Conservation (phyloP, 2,113 vertebrate genomes). For the Tamias sibiricus region DNA sequence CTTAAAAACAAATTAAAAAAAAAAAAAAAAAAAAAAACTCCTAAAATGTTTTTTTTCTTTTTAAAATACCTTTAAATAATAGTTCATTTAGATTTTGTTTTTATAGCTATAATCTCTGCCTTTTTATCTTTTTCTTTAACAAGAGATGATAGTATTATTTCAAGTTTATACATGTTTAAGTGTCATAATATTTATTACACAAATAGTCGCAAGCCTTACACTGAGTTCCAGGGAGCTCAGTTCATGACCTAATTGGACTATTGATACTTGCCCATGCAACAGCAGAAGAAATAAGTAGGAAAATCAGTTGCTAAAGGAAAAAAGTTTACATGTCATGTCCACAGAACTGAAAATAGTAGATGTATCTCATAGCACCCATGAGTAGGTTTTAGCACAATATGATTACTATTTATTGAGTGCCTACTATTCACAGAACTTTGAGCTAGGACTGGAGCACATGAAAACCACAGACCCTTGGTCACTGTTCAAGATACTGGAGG, state of each 20-base stretch:
- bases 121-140: not conserved
- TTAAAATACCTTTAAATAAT: not conserved
- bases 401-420: not conserved
- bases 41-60: not conserved
- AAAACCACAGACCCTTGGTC: not conserved
- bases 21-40: not conserved
- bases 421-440: not conserved
- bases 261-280: fast-evolving
- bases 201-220: not conserved
- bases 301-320: not conserved
- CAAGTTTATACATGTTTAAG: not conserved
- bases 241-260: not conserved
- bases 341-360: not conserved
- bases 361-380: not conserved
- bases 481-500: not conserved
- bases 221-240: not conserved
- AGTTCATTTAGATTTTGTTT: not conserved
- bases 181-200: not conserved
- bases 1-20: not conserved
- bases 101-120: not conserved
- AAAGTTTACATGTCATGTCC: not conserved
- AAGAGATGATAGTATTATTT: not conserved
- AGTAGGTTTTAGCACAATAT: not conserved
- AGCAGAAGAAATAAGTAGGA: not conserved
- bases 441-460: not conserved